Evolutionary conservation across 2,888 invertebrate genomes (phyloP).

Genomic region (Tethea ocularis): DNA sequence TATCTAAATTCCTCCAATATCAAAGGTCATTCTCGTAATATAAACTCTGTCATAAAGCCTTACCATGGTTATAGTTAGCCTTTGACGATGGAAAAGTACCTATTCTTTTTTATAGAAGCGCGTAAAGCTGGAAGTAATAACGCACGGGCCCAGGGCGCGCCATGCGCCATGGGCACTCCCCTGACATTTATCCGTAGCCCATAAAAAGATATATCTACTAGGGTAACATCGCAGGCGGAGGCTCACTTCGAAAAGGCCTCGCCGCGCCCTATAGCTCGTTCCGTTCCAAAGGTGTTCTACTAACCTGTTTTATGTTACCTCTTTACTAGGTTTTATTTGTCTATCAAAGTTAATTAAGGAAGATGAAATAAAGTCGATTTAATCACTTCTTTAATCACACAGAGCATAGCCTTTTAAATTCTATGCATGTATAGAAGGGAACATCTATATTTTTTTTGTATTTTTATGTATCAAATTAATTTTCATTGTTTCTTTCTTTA

Average conservation of each 20-base stretch:
- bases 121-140: slow-evolving; percentile 60
- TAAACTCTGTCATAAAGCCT: slow-evolving; percentile 19
- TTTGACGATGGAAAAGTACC: slow-evolving; percentile 33
- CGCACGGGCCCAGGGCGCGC: slow-evolving; percentile 61
- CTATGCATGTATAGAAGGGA: no score
- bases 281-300: slow-evolving; percentile 60
- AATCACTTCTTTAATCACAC: no score
- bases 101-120: slow-evolving; percentile 45
- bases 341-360: background rate
- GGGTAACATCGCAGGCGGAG: slow-evolving; percentile 67
- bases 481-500: no score
- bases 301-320: slow-evolving; percentile 60
- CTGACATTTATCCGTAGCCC: slow-evolving; percentile 79
- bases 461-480: no score
- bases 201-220: slow-evolving; percentile 82
- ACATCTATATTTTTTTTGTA: no score
- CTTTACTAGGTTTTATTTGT: slow-evolving; percentile 20
- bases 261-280: slow-evolving; percentile 67
- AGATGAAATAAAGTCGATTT: background rate
- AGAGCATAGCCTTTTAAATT: no score
- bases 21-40: slow-evolving; percentile 24
- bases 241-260: slow-evolving; percentile 73
- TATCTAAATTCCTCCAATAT: slow-evolving; percentile 14
- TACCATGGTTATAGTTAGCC: slow-evolving; percentile 30
- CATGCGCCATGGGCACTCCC: slow-evolving; percentile 70